A percentile compares a stretch with the other conserved stretches of the same genome.
Conservation (phyloP, 2,888 invertebrate genomes). For the Drosophila trichaetosa region DNA sequence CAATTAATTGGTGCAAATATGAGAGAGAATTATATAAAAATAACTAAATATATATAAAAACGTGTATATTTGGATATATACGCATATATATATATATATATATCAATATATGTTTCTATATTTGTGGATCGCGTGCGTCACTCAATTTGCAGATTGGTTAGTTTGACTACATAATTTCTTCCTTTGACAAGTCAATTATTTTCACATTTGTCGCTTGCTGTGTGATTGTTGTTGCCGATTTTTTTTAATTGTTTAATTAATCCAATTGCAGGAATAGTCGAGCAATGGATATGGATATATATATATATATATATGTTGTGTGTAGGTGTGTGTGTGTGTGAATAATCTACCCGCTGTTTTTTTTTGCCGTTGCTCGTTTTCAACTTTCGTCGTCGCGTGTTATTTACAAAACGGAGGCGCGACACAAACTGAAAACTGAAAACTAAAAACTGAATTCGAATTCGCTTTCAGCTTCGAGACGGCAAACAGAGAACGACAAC, state of each 20-base stretch:
- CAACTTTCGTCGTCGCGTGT: constrained; percentile 59
- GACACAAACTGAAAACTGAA: constrained; percentile 81
- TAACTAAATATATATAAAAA: constrained; percentile 13
- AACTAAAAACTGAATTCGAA: constrained; percentile 72
- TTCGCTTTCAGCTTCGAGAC: constrained; percentile 67
- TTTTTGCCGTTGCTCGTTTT: constrained; percentile 15
- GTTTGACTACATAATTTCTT: constrained; percentile 42
- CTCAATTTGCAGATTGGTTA: constrained; percentile 38
- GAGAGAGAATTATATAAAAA: constrained; percentile 55
- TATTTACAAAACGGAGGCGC: constrained; percentile 82
- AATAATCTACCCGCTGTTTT: constrained; percentile 43
- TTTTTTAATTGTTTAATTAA: constrained; percentile 70
- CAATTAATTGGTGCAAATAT: constrained; percentile 55
- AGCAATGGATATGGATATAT: constrained; percentile 17
- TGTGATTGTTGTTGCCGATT: constrained; percentile 30
- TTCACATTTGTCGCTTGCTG: constrained; percentile 19
- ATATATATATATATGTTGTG: constrained; percentile 2
- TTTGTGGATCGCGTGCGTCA: constrained; percentile 48
- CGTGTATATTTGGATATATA: constrained; percentile 1
- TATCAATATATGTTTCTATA: constrained; percentile 33
- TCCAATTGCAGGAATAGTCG: constrained; percentile 66
- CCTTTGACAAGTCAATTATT: constrained; percentile 18
- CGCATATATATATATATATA: background rate
- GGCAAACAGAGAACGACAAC: constrained; percentile 3
- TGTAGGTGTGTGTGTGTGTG: constrained; percentile 14